Base-by-base conservation (phyloP, 2,888 invertebrate genomes). In the Xiphydria camelus region DNA sequence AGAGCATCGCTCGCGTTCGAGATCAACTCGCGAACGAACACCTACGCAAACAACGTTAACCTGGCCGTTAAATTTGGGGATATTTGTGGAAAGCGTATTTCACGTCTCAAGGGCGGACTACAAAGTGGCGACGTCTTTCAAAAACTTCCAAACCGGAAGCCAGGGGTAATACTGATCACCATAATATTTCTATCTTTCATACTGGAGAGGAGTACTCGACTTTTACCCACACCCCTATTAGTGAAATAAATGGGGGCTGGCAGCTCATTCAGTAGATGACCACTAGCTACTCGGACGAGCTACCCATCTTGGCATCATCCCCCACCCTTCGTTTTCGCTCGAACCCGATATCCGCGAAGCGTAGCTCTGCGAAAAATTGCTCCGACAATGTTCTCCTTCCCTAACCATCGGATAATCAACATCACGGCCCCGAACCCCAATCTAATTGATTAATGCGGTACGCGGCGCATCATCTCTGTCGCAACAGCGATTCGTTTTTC, bases 1-100 rank as follows among this genome's bases (percentile, higher is more conserved):
- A 98, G 78, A 9, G 97, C 97, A 83, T 98, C 97, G 75, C 94
- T 96, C 0, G 95, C 91, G 79, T 98, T 98, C 0, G 97, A 97
- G 55, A 98, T 92, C 25, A 98, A 77, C 75, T 98, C 97, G 56
- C 97, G 83, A 7, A 98, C 86, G 71, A 98, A 98, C 5, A 98
- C 95, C 89, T 90, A n/a, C n/a, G n/a, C n/a, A n/a, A n/a, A n/a
- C n/a, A n/a, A n/a, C n/a, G n/a, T n/a, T n/a, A n/a, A n/a, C n/a
- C n/a, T n/a, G n/a, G 62, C 47, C 68, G 72, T 49, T 37, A 44
- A 51, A 38, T 25, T 26, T 12, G n/a, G n/a, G n/a, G n/a, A n/a
- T n/a, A n/a, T n/a, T 4, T 12, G 4, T 26, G 10, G 10, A 26
- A 26, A 26, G 10, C 7, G 14, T 4, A 10, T 26, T 35, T 20